Evolutionary conservation across 1,140 invertebrate species (phyloP).

Genomic region (Tachypleus tridentatus): DNA sequence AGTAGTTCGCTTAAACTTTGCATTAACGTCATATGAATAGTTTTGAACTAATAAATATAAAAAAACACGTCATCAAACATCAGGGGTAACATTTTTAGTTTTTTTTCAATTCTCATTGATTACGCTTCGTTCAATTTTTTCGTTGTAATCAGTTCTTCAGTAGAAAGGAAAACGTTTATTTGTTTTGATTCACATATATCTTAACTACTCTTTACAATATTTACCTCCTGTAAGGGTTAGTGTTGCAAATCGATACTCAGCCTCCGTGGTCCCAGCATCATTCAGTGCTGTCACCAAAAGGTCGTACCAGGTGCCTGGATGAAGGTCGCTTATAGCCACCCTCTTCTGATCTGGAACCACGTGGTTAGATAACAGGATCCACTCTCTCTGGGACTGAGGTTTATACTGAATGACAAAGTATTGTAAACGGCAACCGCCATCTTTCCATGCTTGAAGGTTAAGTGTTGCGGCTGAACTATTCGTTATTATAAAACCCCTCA

Average conservation of each 20-base stretch:
- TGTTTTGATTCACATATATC: neutral
- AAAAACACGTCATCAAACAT: neutral
- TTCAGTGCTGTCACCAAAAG: constrained; percentile 86
- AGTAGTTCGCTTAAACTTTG: too few species aligned
- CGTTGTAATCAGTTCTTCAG: neutral
- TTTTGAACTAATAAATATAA: constrained; percentile 2
- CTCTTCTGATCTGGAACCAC: constrained; percentile 20
- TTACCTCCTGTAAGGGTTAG: constrained; percentile 69
- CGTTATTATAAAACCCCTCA: constrained; percentile 22
- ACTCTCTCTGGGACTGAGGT: constrained; percentile 22
- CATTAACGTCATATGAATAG: too few species aligned
- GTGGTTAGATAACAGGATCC: constrained; percentile 26
- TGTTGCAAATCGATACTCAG: constrained; percentile 89
- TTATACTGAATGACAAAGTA: constrained; percentile 41
- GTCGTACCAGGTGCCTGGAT: constrained; percentile 31
- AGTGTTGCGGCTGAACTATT: constrained; percentile 38
- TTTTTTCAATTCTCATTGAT: neutral
- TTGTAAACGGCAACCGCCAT: constrained; percentile 42
- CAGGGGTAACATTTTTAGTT: neutral
- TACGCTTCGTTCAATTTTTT: neutral
- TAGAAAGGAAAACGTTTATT: neutral
- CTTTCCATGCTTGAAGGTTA: constrained; percentile 40
- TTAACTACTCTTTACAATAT: constrained; percentile 3
- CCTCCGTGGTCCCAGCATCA: constrained; percentile 86
- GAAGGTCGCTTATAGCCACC: constrained; percentile 31